Evolutionary conservation across 2,888 invertebrate genomes (phyloP), one percentile per base, ranked within the genome.

Genomic region (Dione vanillae): DNA sequence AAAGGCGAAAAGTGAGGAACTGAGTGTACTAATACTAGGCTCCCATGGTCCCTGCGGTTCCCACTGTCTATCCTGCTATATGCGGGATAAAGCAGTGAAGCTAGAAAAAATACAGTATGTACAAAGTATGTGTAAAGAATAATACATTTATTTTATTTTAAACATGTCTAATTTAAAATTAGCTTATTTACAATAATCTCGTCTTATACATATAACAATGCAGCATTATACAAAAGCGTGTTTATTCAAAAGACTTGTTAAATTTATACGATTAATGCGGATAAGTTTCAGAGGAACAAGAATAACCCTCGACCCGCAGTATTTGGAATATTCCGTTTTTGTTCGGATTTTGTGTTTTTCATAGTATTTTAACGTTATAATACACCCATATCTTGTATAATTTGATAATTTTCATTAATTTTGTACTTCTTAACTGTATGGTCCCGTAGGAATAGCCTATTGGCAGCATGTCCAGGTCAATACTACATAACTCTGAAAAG

Each of bases 231-330:
- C 61, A 45, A 61, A 45, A 61, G 27, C 43, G 16, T 61, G 61
- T 61, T 61, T 61, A 45, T 45, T 45, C 43, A 61, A 61, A 35
- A 61, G 61, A 61, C 61, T 61, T 43, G 61, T 61, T 61, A 45
- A 70, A 70, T 66, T 66, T 61, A 65, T 66, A 56, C 66, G 61
- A 45, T 52, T 70, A 70, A 70, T 70, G 14, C 45, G 66, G 52
- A 40, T 52, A 66, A 40, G 58, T 66, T 70, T 66, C 52, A 43
- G 51, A 35, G 66, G 56, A 67, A 61, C 61, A 61, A 45, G 61
- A 67, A 59, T 52, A 64, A 68, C 52, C 58, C 49, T 41, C 61
- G 54, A 40, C 65, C 65, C 61, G 61, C 65, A 69, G 49, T 65
- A 14, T 59, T 51, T 59, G 41, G 58, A 56, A 58, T 64, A 47